phyloP scores from a whole-genome alignment of 2,113 vertebrate species.

The Gavia stellata region DNA sequence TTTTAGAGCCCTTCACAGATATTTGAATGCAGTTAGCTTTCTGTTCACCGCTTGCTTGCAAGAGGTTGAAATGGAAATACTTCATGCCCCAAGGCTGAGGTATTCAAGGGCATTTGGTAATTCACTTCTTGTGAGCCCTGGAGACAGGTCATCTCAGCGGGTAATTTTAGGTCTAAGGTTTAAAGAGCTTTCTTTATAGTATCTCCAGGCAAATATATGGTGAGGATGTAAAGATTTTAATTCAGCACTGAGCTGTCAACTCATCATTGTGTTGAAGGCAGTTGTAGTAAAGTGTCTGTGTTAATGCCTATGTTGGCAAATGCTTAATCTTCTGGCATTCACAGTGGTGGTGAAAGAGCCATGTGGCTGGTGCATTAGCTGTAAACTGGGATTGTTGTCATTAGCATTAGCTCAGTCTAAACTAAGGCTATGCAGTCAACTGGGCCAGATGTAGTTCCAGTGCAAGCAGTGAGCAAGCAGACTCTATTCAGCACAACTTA shows the following conservation, averaged over 20 bases:
- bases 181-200: not conserved
- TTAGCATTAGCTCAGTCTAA: not conserved
- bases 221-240: not conserved
- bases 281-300: not conserved
- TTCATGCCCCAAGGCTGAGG: not conserved
- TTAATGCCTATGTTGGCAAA: not conserved
- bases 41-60: not conserved
- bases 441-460: not conserved
- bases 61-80: not conserved
- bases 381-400: not conserved
- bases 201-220: not conserved
- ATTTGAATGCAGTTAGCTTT: not conserved
- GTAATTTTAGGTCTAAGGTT: not conserved
- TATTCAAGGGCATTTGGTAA: not conserved
- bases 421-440: not conserved
- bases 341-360: not conserved
- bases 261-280: not conserved
- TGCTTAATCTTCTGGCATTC: not conserved
- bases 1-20: not conserved
- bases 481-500: not conserved
- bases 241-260: not conserved
- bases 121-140: not conserved
- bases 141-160: not conserved
- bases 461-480: not conserved
- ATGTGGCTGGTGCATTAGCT: not conserved